Percentiles rank a stretch among this genome's conserved stretches.
Conservation (phyloP, 2,113 vertebrate genomes). For the Hepsetus odoe region DNA sequence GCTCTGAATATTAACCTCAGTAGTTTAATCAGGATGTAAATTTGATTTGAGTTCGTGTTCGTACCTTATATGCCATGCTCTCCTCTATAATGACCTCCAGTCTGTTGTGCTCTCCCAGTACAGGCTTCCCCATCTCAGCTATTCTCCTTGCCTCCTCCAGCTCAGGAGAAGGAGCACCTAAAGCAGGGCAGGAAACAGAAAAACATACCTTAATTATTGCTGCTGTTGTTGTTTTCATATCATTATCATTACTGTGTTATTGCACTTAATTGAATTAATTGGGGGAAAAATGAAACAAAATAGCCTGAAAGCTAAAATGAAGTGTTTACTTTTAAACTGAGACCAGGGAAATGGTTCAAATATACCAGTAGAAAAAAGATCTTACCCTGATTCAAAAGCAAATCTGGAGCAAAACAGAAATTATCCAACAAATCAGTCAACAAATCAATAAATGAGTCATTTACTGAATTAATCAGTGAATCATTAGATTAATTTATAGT, state of each 20-base stretch:
- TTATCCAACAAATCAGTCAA: constrained; percentile 46
- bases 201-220: no score
- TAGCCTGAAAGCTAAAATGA: no score
- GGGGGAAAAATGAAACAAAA: no score
- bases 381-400: constrained; percentile 87
- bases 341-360: no score
- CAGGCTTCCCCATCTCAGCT: constrained; percentile 89
- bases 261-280: no score
- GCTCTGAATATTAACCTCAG: no score
- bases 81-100: constrained; percentile 91
- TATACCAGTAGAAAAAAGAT: no score
- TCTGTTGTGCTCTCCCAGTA: constrained; percentile 84
- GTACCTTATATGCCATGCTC: constrained; percentile 88
- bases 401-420: constrained; percentile 73
- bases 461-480: constrained; percentile 6
- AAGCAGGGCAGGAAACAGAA: not conserved
- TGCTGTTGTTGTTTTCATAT: no score
- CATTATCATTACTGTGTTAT: no score
- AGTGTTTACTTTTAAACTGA: no score
- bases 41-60: constrained; percentile 2
- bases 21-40: not conserved
- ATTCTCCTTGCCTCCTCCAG: constrained; percentile 86
- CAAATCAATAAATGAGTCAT: not conserved
- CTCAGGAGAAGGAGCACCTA: constrained; percentile 76
- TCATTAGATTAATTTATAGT: not conserved